Evolutionary conservation across 1,140 invertebrate genomes (phyloP).

Genomic region (Palaemon carinicauda): DNA sequence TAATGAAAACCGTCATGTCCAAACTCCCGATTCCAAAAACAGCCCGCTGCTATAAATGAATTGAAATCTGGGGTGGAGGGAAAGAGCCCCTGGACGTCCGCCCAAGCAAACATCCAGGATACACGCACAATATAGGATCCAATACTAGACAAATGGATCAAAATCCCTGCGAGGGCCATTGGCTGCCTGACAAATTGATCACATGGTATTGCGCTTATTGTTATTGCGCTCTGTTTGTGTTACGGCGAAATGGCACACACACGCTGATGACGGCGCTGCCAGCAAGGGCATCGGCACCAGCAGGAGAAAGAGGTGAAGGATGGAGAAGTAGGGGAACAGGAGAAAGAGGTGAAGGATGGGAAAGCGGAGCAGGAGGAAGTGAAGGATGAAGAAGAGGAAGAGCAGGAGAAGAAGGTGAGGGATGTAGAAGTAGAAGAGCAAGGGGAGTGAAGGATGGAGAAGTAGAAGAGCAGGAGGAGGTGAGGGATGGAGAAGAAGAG

Average conservation of each 20-base stretch:
- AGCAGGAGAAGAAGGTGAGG: neutral
- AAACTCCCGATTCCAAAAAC: conserved; percentile 8
- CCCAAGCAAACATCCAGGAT: neutral
- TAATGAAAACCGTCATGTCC: neutral
- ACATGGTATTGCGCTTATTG: conserved; percentile 42
- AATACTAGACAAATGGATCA: conserved; percentile 49
- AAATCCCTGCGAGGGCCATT: conserved; percentile 33
- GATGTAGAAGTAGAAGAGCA: neutral
- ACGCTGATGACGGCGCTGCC: neutral
- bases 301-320: neutral
- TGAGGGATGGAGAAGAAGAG: neutral
- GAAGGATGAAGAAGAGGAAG: neutral
- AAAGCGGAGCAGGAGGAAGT: neutral
- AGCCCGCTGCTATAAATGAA: conserved; percentile 28
- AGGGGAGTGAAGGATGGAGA: neutral
- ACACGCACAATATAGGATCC: conserved; percentile 40
- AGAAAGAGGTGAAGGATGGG: neutral
- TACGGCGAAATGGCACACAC: neutral
- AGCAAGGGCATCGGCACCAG: no score
- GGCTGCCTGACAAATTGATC: conserved; percentile 49
- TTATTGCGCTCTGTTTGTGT: conserved; percentile 11
- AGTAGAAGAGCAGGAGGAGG: neutral
- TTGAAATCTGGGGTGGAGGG: conserved; percentile 24
- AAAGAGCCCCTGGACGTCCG: neutral
- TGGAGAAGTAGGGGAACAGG: neutral